Base-by-base conservation (phyloP, 2,888 invertebrate species). In the Nomada ferruginata region DNA sequence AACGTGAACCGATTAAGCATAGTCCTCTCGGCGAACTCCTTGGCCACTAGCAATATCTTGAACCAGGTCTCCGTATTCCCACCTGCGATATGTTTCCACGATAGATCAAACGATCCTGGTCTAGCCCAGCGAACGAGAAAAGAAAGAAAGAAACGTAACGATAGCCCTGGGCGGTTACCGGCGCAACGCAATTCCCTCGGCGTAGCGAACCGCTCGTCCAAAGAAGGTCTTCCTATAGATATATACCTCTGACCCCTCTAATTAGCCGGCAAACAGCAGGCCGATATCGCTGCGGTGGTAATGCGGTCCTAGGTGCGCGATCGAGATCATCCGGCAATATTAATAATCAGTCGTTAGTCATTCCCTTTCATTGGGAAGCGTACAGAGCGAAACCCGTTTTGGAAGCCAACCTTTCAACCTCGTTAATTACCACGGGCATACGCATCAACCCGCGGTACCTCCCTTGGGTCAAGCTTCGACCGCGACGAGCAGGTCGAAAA, bases 331-430 rank as follows among this genome's bases (percentile, higher is more conserved):
- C 86, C 76, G 72, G 76, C 79, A 79, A 88, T 89, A 89, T 87
- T 87, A 87, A 87, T 87, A 87, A 88, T 89, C 87, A 70, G 85
- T 82, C 87, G 85, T 87, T 87, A 85, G 87, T 85, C 85, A 88
- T 83, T 87, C 83, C 83, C 82, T 83, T 88, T 87, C 82, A 83
- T 83, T 87, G 88, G 85, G 76, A 85, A 85, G 73, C 73, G 86
- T 66, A 79, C 65, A 77, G n/a, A 53, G n/a, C 76, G 76, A 52
- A 78, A 79, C 82, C 84, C 82, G 83, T 86, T 87, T 87, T 87
- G 88, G 88, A 84, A 88, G 77, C 82, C 84, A 42, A 70, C 29
- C 74, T 64, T 60, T 76, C 70, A 78, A 82, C 72, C 86, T 76
- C 78, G 79, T 82, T 87, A 87, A 87, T 87, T 87, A 88, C 78